Base-by-base conservation (phyloP, 1,140 invertebrate genomes). In the Zaprionus gabonicus region DNA sequence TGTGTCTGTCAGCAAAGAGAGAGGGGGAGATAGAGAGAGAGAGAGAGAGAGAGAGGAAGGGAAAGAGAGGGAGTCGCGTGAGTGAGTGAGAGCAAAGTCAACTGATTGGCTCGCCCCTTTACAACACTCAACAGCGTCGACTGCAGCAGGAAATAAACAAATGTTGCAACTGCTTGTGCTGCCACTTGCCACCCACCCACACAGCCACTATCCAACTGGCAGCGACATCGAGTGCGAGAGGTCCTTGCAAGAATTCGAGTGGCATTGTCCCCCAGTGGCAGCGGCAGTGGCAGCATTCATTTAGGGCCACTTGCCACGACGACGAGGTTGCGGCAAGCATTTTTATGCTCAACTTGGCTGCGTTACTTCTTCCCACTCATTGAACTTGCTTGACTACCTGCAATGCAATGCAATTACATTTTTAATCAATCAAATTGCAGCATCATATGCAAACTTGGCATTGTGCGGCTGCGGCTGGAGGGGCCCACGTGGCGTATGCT, bases 351-450 rank as follows among this genome's bases (percentile, higher is more conserved):
- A n/a, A 27, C 23, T n/a, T 20, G n/a, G 6, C 41, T 34, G 9
- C 9, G 31, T 31, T 9, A 31, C 20, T 31, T 31, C 28, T 9
- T 31, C 0, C 28, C 3, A 1, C 28, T 31, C 31, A 34, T 34
- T 10, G 31, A 34, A 34, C 9, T 31, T 31, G 2, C 31, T 9
- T 31, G 9, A 20, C 38, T 15, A n/a, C 9, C 9, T 31, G 31
- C 36, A 4, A 2, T 23, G 15, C 38, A 6, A 27, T 17, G 68
- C 69, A 83, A 87, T 83, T 88, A 72, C 75, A 79, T 84, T 84
- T 87, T 87, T 87, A 87, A 87, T 87, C 84, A 88, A 88, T 88
- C 81, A 87, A 80, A 87, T 87, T 84, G 70, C 74, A 64, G 58
- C 56, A 46, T 78, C 69, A 68, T 71, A 81, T 90, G 78, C 75